Evolutionary conservation across 2,797 vertebrate genomes (phyloP), one percentile per base, ranked within the genome.

Genomic region (Labroides dimidiatus): DNA sequence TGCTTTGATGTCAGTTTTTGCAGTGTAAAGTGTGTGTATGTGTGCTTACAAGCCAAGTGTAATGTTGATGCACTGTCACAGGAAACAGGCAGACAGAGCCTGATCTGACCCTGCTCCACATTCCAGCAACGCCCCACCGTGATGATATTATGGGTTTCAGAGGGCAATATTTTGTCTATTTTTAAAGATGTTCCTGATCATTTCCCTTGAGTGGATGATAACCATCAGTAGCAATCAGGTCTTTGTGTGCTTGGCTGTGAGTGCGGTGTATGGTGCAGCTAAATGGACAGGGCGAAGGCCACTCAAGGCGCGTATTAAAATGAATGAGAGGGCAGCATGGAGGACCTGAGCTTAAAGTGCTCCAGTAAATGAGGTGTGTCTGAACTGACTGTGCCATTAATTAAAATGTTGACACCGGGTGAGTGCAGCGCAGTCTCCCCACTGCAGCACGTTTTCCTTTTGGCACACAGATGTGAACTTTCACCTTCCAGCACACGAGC

Each of bases 401-500:
- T 92, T 90, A 89, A 84, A 81, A 87, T 77, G 87, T 84, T 88
- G 88, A 90, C 87, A 84, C 50, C 4, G n/a, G 60, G 52, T 49
- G 74, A 71, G 77, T 58, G 66, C 61, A 80, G 71, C 50, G 10
- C 60, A 44, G 33, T 16, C 65, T 82, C 82, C 84, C 51, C 54
- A 62, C 69, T 19, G 77, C 76, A 43, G 64, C 82, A 72, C 78
- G 56, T 79, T 83, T 77, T 82, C 59, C 75, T 82, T 88, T 74
- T 85, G 84, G 77, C 85, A 81, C 53, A 45, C 89, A 92, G 90
- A 87, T 88, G 90, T 87, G 83, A 91, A 69, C 90, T 85, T 77
- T 91, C 50, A 88, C 89, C 89, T 79, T 80, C 30, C 50, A 24
- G 64, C 77, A 75, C 78, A 74, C 8, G 50, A 71, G 72, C 72